A percentile compares a stretch with the other conserved stretches of the same genome.
Evolutionary conservation across 2,113 vertebrate genomes (phyloP).

Genomic region (Helogale parvula): DNA sequence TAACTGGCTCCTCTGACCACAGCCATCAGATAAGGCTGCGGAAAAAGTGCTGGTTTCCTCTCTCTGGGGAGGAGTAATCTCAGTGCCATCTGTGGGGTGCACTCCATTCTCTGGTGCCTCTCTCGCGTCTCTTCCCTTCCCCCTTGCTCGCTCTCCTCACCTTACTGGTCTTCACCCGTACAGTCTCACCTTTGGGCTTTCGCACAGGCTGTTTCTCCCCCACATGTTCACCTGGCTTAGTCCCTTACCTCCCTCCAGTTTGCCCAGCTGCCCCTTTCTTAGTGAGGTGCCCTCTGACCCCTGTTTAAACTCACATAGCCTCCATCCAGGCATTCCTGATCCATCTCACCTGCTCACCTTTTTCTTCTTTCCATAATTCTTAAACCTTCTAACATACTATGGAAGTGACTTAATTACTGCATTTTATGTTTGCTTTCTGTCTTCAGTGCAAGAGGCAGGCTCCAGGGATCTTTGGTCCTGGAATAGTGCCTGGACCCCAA

Average conservation of each 20-base stretch:
- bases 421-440: neutral
- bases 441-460: neutral
- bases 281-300: neutral
- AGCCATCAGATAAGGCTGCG: slow-evolving; percentile 75
- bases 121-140: neutral
- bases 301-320: neutral
- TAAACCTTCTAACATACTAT: neutral
- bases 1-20: slow-evolving; percentile 39
- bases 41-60: slow-evolving; percentile 73
- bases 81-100: slow-evolving; percentile 50
- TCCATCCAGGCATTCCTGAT: neutral
- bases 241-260: neutral
- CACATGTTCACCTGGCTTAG: neutral
- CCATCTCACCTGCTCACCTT: neutral
- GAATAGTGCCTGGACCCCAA: neutral
- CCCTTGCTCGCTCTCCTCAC: neutral
- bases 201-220: neutral
- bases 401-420: neutral
- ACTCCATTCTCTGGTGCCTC: neutral
- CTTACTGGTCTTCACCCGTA: neutral
- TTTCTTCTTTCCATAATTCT: neutral
- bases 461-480: neutral
- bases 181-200: neutral
- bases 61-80: slow-evolving; percentile 47
- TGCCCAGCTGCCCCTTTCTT: neutral